These are phyloP conservation scores for Epistrophella euchroma DNA, from an alignment of 2,888 invertebrate species.

Conservation along the genomic window DNA sequence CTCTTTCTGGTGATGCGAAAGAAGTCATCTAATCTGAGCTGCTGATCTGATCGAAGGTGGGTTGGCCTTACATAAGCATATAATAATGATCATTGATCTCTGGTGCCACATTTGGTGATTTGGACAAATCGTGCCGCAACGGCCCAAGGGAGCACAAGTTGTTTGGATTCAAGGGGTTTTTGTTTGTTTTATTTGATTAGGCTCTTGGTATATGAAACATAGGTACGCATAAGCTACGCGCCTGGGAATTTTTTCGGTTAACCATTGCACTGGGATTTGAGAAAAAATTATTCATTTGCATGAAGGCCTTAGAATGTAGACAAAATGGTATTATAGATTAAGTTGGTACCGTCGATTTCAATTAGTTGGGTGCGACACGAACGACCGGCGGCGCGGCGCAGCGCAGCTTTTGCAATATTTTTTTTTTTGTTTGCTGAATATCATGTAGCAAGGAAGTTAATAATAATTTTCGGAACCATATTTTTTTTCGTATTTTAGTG, in stretches of 20 bases:
- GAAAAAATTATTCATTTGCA: conserved; percentile 9
- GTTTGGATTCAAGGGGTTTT: conserved; percentile 9
- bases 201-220: background rate
- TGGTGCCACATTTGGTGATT: conserved; percentile 75
- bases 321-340: conserved; percentile 36
- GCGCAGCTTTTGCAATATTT: background rate
- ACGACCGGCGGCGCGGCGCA: too few species aligned
- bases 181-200: conserved; percentile 37
- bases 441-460: background rate
- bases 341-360: background rate
- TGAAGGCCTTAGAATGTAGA: conserved; percentile 52
- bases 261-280: conserved; percentile 53
- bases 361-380: conserved; percentile 40
- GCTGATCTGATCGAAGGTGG: conserved; percentile 31
- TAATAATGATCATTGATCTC: conserved; percentile 74
- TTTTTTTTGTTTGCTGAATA: conserved; percentile 12
- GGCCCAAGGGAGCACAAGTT: conserved; percentile 55
- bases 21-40: conserved; percentile 49
- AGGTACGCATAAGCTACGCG: conserved; percentile 64
- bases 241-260: conserved; percentile 58
- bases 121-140: conserved; percentile 70
- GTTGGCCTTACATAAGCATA: conserved; percentile 41
- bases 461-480: background rate
- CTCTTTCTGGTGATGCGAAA: conserved; percentile 54
- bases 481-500: background rate